Percentiles rank a stretch among this genome's conserved stretches.
Evolutionary conservation across 2,888 invertebrate species (phyloP).

Genomic region (Seira sanloemensis): DNA sequence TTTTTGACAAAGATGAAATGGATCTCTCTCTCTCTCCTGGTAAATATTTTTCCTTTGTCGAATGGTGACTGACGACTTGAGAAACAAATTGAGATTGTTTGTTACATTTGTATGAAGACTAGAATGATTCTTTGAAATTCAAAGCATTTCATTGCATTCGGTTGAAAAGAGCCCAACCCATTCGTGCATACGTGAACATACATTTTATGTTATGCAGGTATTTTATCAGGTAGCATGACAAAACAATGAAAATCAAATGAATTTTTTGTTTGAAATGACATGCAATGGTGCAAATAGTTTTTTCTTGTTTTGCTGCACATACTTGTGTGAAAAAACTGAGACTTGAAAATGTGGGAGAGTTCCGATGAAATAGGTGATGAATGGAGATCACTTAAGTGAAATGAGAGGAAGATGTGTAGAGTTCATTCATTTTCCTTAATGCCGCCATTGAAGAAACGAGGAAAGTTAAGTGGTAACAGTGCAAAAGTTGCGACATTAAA

Average conservation of each 20-base stretch:
- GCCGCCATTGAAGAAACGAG: background rate
- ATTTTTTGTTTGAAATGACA: background rate
- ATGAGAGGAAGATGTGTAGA: background rate
- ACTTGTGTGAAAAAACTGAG: background rate
- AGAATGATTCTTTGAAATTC: background rate
- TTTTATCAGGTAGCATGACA: background rate
- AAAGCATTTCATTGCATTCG: background rate
- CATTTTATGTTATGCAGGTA: background rate
- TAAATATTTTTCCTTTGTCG: background rate
- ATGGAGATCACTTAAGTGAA: conserved; percentile 1
- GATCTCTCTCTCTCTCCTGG: too few species aligned
- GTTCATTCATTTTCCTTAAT: background rate
- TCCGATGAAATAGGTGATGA: background rate
- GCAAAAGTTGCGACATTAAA: conserved; percentile 4
- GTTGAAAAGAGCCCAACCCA: background rate
- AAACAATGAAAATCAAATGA: background rate
- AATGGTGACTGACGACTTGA: too few species aligned
- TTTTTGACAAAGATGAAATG: background rate
- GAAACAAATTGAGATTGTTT: conserved; percentile 4
- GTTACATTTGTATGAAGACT: background rate
- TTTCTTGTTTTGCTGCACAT: too few species aligned
- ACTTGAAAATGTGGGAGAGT: too few species aligned
- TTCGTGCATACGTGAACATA: background rate
- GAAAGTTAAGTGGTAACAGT: too few species aligned
- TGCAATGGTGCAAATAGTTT: background rate